Base-by-base conservation (phyloP, 2,888 invertebrate genomes). In the Steromphala cineraria region DNA sequence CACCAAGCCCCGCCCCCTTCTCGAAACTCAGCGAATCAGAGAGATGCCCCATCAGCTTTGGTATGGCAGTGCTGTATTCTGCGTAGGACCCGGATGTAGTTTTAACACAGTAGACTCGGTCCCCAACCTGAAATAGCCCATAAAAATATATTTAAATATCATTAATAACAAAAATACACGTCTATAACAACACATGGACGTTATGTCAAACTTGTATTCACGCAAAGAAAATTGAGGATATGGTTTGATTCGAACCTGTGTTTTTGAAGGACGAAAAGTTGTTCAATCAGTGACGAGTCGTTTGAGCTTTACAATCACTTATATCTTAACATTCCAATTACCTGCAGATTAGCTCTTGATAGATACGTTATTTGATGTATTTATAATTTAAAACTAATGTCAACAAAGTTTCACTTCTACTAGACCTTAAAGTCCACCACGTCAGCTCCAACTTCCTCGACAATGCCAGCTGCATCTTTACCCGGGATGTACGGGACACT, bases 401-500 rank as follows among this genome's bases (percentile, higher is more conserved):
- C 2, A 17, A 67, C 10, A 10, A 46, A 8, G 13, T 5, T 46
- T 13, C 1, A 13, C 10, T 46, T 46, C 46, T 46, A 46, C 46
- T 46, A 8, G 83, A 94, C 94, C 92, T 94, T 93, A 40, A 94
- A 92, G 55, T 87, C 88, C 3, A 87, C 92, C 4, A 94, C 94
- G 56, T 88, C 84, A 8, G 86, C 67, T 7, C 94, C 94, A 71
- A 94, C 91, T 76, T 91, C 88, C 78, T 94, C 93, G 8, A 95
- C 93, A 17, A 94, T 87, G 4, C 95, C 95, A 62, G 95, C 93
- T 17, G 93, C 94, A 89, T 95, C 95, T 79, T 90, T 90, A 2
- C 95, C 95, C 3, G 95, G 94, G 10, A 93, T 93, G 84, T 94
- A 94, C 0, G 95, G 95, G 52, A 95, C 89, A 84, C 94, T 94